Conservation (phyloP, 1,140 invertebrate genomes). For the Euwallacea similis region DNA sequence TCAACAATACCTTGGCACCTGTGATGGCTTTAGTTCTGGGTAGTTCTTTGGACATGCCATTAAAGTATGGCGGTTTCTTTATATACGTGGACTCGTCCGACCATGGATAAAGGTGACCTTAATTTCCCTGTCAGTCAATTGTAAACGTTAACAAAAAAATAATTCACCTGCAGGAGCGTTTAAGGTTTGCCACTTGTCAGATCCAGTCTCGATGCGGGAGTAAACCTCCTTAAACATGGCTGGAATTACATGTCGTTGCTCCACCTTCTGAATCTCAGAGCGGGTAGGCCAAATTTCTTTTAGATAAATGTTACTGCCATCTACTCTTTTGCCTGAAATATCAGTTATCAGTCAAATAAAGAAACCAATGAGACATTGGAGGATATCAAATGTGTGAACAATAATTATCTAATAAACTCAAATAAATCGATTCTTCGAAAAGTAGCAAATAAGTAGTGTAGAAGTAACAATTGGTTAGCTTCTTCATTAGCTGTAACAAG, state of each 20-base stretch:
- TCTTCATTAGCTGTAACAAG: too few relatives aligned
- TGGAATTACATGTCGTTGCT: constrained; percentile 88
- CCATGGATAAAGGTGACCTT: constrained; percentile 85
- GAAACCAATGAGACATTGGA: background rate
- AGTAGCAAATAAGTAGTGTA: too few relatives aligned
- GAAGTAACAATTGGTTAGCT: too few relatives aligned
- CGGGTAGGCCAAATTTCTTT: constrained; percentile 94
- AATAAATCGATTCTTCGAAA: too few relatives aligned
- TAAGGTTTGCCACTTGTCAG: constrained; percentile 81
- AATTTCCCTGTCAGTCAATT: background rate
- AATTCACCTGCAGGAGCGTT: constrained; percentile 69
- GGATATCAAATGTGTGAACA: too few relatives aligned
- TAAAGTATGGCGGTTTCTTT: constrained; percentile 96
- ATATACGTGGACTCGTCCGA: constrained; percentile 91
- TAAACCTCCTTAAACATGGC: constrained; percentile 98
- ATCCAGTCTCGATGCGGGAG: constrained; percentile 82
- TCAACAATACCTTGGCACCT: constrained; percentile 77
- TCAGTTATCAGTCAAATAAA: background rate
- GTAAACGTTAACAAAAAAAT: constrained; percentile 3
- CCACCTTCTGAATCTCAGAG: constrained; percentile 87
- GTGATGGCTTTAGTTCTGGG: constrained; percentile 61
- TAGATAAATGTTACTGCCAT: constrained; percentile 80
- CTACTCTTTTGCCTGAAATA: constrained; percentile 62
- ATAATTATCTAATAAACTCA: too few relatives aligned
- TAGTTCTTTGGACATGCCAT: constrained; percentile 63